phyloP scores from a whole-genome alignment of 1,140 invertebrate species.

The Asobara japonica region DNA sequence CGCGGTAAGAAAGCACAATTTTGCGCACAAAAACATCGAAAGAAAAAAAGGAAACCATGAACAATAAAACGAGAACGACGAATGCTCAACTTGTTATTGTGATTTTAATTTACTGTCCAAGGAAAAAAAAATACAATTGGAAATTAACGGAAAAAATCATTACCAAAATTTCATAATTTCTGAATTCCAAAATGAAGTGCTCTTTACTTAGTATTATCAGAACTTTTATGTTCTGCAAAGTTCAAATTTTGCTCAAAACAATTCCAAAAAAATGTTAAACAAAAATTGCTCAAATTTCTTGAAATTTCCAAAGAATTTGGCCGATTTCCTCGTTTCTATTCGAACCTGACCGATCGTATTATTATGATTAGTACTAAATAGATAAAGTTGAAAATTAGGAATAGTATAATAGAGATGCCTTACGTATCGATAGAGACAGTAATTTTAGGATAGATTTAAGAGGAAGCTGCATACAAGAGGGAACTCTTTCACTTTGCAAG shows the following conservation, averaged over 20 bases:
- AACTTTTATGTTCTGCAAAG: too few relatives aligned
- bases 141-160: neutral
- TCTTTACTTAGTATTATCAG: neutral
- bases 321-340: neutral
- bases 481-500: too few relatives aligned
- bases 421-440: neutral
- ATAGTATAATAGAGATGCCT: neutral
- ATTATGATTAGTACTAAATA: neutral
- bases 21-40: neutral
- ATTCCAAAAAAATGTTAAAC: neutral
- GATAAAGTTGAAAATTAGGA: neutral
- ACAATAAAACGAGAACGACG: neutral
- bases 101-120: too few relatives aligned
- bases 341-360: neutral
- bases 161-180: too few relatives aligned
- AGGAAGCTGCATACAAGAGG: too few relatives aligned
- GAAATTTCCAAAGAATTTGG: neutral
- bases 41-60: neutral
- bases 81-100: too few relatives aligned
- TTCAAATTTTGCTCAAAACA: neutral
- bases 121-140: neutral
- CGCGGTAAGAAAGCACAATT: conserved; percentile 9
- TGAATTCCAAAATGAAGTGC: neutral
- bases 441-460: neutral
- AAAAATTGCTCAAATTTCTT: too few relatives aligned